Conservation (phyloP, 92 coral and sea anemone genomes). For the Siderastrea radians region DNA sequence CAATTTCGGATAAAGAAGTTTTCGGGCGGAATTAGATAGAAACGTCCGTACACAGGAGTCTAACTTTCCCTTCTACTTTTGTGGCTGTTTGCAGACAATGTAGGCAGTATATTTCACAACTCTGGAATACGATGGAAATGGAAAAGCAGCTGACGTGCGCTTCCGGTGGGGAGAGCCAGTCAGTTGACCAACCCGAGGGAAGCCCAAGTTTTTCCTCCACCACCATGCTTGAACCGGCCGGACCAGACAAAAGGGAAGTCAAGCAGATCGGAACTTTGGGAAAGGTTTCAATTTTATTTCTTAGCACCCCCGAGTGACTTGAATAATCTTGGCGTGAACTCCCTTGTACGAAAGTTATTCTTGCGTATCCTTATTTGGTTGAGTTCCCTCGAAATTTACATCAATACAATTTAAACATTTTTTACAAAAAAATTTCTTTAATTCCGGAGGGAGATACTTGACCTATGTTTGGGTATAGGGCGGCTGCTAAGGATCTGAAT, state of each 20-base stretch:
- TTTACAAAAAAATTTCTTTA: too few species aligned
- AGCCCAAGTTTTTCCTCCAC: background rate
- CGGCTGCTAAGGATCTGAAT: too few species aligned
- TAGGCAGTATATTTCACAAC: background rate
- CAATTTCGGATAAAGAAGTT: background rate
- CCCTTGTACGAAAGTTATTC: too few species aligned
- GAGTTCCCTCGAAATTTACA: too few species aligned
- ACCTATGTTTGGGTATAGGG: too few species aligned
- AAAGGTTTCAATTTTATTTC: background rate
- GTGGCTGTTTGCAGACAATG: conserved; percentile 28
- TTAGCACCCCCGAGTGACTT: too few species aligned
- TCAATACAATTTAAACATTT: too few species aligned
- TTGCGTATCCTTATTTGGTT: too few species aligned
- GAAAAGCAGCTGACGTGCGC: background rate
- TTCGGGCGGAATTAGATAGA: too few species aligned
- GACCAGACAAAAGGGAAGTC: conserved; percentile 8
- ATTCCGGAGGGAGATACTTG: too few species aligned
- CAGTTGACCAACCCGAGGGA: background rate
- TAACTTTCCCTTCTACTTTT: too few species aligned
- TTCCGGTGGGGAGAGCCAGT: background rate
- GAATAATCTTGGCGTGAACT: too few species aligned
- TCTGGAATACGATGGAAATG: conserved; percentile 11
- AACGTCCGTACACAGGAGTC: background rate
- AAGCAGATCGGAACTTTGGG: background rate
- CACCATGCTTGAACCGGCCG: background rate